These are phyloP conservation scores for Pseudobourletiella spinata DNA, from an alignment of 1,140 invertebrate genomes.

Conservation along the genomic window DNA sequence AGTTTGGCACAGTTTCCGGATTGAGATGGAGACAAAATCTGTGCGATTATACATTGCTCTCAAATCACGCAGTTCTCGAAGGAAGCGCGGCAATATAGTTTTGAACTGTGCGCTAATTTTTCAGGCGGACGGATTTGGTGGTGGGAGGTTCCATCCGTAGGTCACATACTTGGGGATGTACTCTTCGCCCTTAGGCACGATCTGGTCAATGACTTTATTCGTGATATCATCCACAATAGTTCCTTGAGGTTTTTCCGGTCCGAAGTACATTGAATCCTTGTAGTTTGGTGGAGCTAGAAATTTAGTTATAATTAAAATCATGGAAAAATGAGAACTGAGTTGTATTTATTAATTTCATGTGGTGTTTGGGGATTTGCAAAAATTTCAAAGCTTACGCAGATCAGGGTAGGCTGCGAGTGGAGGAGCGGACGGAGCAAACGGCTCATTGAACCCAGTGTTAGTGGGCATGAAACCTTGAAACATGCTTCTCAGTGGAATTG, in stretches of 20 bases:
- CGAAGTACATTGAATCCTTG: slow-evolving; percentile 24
- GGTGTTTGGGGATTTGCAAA: too few relatives aligned
- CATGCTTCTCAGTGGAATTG: slow-evolving; percentile 11
- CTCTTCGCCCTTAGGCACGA: not conserved
- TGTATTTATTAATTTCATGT: not conserved
- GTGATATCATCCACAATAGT: slow-evolving; percentile 6
- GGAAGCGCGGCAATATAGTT: too few relatives aligned
- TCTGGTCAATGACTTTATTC: slow-evolving; percentile 19
- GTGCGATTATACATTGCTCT: too few relatives aligned
- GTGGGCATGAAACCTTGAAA: slow-evolving; percentile 17
- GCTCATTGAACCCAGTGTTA: not conserved
- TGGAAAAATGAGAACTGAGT: not conserved
- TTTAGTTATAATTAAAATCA: not conserved
- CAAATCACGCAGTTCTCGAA: too few relatives aligned
- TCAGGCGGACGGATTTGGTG: too few relatives aligned
- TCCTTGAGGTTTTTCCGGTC: not conserved
- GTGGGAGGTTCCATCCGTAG: slow-evolving; percentile 25
- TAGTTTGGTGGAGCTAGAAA: not conserved
- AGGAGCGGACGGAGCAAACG: slow-evolving; percentile 17
- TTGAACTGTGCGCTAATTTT: too few relatives aligned
- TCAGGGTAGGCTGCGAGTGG: slow-evolving; percentile 13
- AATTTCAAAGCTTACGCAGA: slow-evolving; percentile 19
- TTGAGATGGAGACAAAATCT: too few relatives aligned
- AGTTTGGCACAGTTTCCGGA: too few relatives aligned
- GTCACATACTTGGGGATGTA: slow-evolving; percentile 25